Conservation (phyloP, 2,797 vertebrate species). For the Sebastes oblongus region DNA sequence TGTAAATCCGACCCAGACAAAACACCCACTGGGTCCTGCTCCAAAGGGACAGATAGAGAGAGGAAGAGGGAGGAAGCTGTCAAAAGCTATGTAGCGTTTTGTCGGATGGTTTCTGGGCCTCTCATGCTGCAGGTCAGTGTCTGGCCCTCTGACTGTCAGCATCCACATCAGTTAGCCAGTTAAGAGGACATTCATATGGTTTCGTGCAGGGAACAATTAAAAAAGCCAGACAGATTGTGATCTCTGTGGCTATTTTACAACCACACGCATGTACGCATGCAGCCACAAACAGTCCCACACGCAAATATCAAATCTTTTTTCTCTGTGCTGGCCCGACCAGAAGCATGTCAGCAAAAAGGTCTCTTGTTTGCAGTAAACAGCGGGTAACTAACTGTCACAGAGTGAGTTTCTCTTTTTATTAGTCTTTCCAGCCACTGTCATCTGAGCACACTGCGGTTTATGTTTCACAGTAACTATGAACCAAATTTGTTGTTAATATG, state of each 20-base stretch:
- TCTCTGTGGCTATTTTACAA: constrained; percentile 23
- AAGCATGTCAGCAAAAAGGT: constrained; percentile 19
- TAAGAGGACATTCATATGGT: constrained; percentile 37
- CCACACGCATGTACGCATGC: constrained; percentile 4
- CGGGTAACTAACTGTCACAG: constrained; percentile 41
- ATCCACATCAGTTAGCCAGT: constrained; percentile 36
- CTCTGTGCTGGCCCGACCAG: constrained; percentile 1
- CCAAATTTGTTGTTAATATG: constrained; percentile 44
- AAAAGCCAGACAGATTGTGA: constrained; percentile 16
- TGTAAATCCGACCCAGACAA: constrained; percentile 73
- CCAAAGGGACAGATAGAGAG: constrained; percentile 41
- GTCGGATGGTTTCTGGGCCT: constrained; percentile 44
- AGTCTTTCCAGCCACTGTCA: constrained; percentile 30
- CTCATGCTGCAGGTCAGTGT: constrained; percentile 46
- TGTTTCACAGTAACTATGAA: constrained; percentile 35
- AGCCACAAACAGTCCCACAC: neutral
- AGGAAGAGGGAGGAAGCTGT: constrained; percentile 51
- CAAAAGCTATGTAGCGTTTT: constrained; percentile 48
- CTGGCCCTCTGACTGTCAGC: constrained; percentile 49
- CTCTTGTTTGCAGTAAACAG: constrained; percentile 40
- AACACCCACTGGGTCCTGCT: constrained; percentile 57
- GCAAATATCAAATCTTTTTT: constrained; percentile 21
- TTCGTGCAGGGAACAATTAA: constrained; percentile 28
- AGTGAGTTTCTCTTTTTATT: constrained; percentile 30
- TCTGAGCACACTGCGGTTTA: constrained; percentile 32